Evolutionary conservation across 1,140 invertebrate genomes (phyloP).

Genomic region (Hycleus cichorii): DNA sequence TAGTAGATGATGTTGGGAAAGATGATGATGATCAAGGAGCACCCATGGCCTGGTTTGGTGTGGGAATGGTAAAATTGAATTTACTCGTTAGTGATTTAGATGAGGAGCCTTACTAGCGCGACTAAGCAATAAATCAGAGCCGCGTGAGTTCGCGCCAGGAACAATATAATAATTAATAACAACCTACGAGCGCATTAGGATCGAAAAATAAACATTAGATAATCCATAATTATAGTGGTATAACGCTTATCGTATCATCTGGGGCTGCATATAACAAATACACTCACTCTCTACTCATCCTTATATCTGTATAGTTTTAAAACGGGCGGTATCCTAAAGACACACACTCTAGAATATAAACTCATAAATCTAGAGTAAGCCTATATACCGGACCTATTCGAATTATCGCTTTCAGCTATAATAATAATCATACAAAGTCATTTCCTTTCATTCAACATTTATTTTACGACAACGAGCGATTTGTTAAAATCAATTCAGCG

Average conservation of each 20-base stretch:
- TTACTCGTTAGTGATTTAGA: conserved; percentile 21
- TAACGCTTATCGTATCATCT: conserved; percentile 14
- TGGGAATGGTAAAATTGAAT: conserved; percentile 24
- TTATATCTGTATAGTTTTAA: no score
- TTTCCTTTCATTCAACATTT: no score
- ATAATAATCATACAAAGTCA: no score
- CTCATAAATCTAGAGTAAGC: no score
- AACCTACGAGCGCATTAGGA: conserved; percentile 23
- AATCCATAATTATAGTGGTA: conserved; percentile 22
- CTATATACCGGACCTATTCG: no score
- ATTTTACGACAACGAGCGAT: no score
- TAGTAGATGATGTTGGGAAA: background rate
- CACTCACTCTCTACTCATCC: no score
- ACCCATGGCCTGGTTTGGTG: conserved; percentile 18
- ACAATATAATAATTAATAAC: conserved; percentile 28
- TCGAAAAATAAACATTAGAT: conserved; percentile 27
- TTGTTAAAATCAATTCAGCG: no score
- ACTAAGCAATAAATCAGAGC: conserved; percentile 21
- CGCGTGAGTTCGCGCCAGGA: conserved; percentile 17
- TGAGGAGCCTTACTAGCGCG: conserved; percentile 11
- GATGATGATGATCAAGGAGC: conserved; percentile 1
- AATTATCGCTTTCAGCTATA: no score
- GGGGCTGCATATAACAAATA: conserved; percentile 13
- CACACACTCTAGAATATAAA: no score
- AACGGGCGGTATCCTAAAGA: no score